Percentiles rank a stretch among this genome's conserved stretches.
Conservation (phyloP, 1,140 invertebrate genomes). For the Drosophila orosa region DNA sequence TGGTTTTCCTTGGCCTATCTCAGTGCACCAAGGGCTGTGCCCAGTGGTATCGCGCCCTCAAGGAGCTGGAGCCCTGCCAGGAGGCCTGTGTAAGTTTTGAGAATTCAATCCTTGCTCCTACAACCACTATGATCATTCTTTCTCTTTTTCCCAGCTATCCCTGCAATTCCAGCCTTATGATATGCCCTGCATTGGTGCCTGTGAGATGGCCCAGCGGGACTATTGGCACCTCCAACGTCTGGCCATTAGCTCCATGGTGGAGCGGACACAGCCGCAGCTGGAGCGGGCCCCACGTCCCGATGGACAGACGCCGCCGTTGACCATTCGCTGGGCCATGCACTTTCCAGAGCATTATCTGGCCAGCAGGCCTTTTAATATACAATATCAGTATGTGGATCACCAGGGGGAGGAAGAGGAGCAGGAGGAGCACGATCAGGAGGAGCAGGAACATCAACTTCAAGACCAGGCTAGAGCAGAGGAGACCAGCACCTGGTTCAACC, state of each 20-base stretch:
- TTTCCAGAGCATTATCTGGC: conserved; percentile 84
- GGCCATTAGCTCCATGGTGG: conserved; percentile 56
- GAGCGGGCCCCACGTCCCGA: conserved; percentile 26
- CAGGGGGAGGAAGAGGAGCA: conserved; percentile 85
- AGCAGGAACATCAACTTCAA: conserved; percentile 85
- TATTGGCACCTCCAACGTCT: conserved; percentile 75
- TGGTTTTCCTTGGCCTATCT: background rate
- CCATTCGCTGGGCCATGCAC: conserved; percentile 90
- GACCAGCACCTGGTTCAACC: conserved; percentile 89
- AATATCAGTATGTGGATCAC: conserved; percentile 89
- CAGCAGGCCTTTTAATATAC: conserved; percentile 84
- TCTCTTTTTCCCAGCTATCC: conserved; percentile 87
- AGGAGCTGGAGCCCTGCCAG: conserved; percentile 87
- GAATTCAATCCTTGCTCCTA: background rate
- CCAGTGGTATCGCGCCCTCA: conserved; percentile 88
- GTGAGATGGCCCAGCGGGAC: conserved; percentile 67
- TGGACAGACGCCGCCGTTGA: conserved; percentile 84
- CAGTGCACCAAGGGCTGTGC: conserved; percentile 89
- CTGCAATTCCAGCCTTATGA: conserved; percentile 90
- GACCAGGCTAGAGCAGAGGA: conserved; percentile 81
- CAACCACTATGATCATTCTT: background rate
- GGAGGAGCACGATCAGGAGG: conserved; percentile 83
- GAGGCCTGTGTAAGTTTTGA: conserved; percentile 88
- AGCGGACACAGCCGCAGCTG: conserved; percentile 60
- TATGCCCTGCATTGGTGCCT: conserved; percentile 87